Evolutionary conservation across 2,888 invertebrate genomes (phyloP), one percentile per base, ranked within the genome.

Genomic region (Achlya flavicornis): DNA sequence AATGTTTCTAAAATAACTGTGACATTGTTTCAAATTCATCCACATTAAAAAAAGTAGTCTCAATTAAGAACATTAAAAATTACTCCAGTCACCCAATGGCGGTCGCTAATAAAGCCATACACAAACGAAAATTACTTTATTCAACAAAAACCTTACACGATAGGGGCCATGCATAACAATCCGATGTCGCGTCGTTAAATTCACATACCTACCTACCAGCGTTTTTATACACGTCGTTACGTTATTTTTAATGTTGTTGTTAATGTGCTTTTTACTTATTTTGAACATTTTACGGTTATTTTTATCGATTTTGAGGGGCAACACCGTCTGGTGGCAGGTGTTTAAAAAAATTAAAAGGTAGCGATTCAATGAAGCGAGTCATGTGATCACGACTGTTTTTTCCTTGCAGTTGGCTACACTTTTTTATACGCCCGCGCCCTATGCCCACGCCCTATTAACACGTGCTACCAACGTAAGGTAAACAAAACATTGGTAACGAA

Each of bases 201-300:
- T 58, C 43, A 61, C 64, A 65, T 67, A 62, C 65, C 61, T n/a
- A 63, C 66, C 71, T 70, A 67, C 71, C 76, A 41, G 41, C 12
- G 60, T 60, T 41, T 53, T 60, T 60, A 60, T 75, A 70, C 76
- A 70, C 75, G 78, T 70, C 73, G 70, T 69, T 67, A 75, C 78
- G 80, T 81, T 84, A 82, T 84, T 86, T 80, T 85, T 85, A 80
- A 87, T 83, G 82, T 81, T 80, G 82, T 75, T 79, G 85, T 86
- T 90, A 89, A 89, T 88, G 85, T 53, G 84, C 76, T 81, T 87
- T 84, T 86, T 83, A 88, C 87, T 88, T 87, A 85, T 85, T 84
- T 81, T 78, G 67, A 75, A 72, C 72, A 68, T 76, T 83, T 83
- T 78, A 82, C 73, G 74, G 79, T 70, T 65, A 70, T 68, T 79